phyloP scores from a whole-genome alignment of 2,888 invertebrate genomes.

The Nephrocerus scutellatus region DNA sequence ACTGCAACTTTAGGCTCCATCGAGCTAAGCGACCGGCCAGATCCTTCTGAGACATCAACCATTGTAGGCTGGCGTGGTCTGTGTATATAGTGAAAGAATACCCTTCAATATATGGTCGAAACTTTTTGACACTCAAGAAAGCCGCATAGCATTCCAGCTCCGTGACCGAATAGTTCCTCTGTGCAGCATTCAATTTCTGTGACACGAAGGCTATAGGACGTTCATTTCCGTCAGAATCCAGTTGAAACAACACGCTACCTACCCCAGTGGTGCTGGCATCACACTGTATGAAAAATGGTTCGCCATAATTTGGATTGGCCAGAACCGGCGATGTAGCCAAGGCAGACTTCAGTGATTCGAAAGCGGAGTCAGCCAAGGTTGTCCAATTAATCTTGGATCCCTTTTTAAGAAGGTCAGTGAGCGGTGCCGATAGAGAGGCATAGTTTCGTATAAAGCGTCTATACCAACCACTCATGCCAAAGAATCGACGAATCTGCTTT shows the following conservation, averaged over 20 bases:
- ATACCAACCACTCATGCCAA: conserved; percentile 4
- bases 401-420: conserved; percentile 4
- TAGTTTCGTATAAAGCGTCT: conserved; percentile 3
- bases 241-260: conserved; percentile 5
- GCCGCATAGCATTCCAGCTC: conserved; percentile 13
- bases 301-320: conserved; percentile 5
- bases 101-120: conserved; percentile 20
- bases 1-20: conserved; percentile 23
- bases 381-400: not conserved
- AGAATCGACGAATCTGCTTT: conserved; percentile 8
- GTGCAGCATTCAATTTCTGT: conserved; percentile 7
- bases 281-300: conserved; percentile 8
- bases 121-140: conserved; percentile 10
- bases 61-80: conserved; percentile 27
- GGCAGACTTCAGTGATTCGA: conserved; percentile 3
- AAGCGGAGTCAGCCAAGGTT: conserved; percentile 1
- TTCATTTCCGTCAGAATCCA: conserved; percentile 8
- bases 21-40: conserved; percentile 19
- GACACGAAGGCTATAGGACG: conserved; percentile 10
- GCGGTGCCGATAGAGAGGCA: conserved; percentile 1
- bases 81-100: conserved; percentile 21
- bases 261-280: conserved; percentile 5
- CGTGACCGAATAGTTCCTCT: conserved; percentile 11
- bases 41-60: conserved; percentile 27
- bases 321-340: conserved; percentile 7